A percentile compares a stretch with the other conserved stretches of the same genome.
These are phyloP conservation scores for Aphaenogaster ashmeadi DNA, from an alignment of 1,140 invertebrate species.

Conservation along the genomic window DNA sequence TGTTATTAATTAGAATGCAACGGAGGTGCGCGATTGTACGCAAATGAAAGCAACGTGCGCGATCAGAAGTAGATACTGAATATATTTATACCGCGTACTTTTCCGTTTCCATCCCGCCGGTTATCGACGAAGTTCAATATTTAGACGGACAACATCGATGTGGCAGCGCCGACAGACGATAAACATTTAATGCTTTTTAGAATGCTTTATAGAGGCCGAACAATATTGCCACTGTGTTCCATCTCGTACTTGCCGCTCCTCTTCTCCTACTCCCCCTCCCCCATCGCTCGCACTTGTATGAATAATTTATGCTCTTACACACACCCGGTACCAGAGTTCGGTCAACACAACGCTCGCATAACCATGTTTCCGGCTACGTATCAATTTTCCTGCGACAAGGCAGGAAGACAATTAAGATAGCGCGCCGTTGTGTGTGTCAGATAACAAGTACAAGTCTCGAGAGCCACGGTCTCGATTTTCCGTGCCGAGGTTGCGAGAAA, in stretches of 20 bases:
- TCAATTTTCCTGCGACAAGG: conserved; percentile 55
- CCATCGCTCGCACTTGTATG: conserved; percentile 24
- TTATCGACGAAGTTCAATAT: conserved; percentile 46
- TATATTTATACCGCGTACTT: conserved; percentile 11
- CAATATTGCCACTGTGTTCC: conserved; percentile 47
- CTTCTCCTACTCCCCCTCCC: not conserved
- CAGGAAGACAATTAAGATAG: conserved; percentile 65
- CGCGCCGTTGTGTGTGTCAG: conserved; percentile 4
- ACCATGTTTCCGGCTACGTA: conserved; percentile 56
- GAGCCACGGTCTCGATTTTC: not conserved
- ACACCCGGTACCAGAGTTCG: conserved; percentile 9
- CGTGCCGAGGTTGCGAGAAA: not conserved
- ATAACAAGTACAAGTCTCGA: conserved; percentile 25
- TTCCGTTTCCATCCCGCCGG: no score
- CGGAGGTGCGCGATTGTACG: not conserved
- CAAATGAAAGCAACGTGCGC: not conserved
- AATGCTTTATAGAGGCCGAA: conserved; percentile 19
- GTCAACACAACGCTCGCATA: conserved; percentile 38
- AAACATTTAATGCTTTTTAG: conserved; percentile 53
- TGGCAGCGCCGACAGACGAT: conserved; percentile 16
- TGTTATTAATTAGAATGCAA: not conserved
- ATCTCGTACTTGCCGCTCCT: not conserved
- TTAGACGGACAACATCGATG: conserved; percentile 43
- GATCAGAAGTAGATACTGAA: not conserved
- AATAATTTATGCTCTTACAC: conserved; percentile 58